Conservation (phyloP, 2,797 vertebrate genomes). For the Sarcoramphus papa region DNA sequence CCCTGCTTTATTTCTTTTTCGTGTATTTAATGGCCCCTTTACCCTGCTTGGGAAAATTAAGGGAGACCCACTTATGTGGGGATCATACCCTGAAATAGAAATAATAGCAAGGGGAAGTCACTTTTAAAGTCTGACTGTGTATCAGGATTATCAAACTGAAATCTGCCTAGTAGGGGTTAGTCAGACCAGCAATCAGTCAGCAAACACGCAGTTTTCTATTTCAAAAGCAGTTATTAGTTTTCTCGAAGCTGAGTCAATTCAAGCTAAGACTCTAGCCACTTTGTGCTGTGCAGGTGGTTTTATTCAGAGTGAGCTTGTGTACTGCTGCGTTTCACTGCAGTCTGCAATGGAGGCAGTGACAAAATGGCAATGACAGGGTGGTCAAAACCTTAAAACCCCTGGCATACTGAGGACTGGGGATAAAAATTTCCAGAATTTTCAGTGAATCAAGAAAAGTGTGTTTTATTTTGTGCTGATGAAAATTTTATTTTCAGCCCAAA, state of each 20-base stretch:
- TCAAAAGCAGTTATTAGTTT: background rate
- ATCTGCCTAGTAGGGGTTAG: background rate
- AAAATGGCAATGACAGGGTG: background rate
- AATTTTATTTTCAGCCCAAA: background rate
- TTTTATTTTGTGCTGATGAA: background rate
- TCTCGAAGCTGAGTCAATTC: slow-evolving; percentile 18
- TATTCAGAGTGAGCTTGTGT: background rate
- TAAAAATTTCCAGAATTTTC: background rate
- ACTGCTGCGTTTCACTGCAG: background rate
- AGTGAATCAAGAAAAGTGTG: background rate
- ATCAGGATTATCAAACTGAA: slow-evolving; percentile 47
- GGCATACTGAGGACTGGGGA: fast-evolving
- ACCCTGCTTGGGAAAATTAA: background rate
- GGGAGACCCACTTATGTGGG: background rate
- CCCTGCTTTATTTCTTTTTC: background rate
- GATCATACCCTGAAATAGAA: background rate
- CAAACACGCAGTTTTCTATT: background rate
- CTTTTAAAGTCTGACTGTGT: background rate
- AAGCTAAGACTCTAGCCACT: background rate
- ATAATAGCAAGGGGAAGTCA: background rate
- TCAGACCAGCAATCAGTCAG: background rate
- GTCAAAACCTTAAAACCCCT: background rate
- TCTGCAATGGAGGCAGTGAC: background rate
- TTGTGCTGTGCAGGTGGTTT: background rate
- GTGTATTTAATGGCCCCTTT: background rate